Evolutionary conservation across 2,888 invertebrate genomes (phyloP), one percentile per base, ranked within the genome.

Genomic region (Lycia hirtaria): DNA sequence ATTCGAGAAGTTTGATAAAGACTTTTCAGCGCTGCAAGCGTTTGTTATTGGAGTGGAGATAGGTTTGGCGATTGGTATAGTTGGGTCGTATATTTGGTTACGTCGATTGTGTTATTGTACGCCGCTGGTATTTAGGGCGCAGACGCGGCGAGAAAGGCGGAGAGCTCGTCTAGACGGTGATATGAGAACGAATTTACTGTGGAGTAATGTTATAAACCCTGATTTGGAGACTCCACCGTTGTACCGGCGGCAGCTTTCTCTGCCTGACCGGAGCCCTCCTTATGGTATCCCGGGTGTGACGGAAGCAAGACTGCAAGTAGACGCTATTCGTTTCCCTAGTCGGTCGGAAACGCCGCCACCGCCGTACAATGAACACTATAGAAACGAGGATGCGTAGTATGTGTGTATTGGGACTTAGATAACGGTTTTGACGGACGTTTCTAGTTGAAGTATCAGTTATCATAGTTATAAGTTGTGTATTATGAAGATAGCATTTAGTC

Each of bases 281-380:
- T 83, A 81, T 45, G 82, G 83, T 0, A 58, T 87, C 38, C 83
- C 84, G 1, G 72, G 73, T 0, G 72, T 72, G 0, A 70, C 74
- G 2, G 83, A 80, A 44, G 73, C 83, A 7, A 72, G 75, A 2
- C 51, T 82, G 20, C 83, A 80, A 17, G 80, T 77, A 2, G 88
- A 88, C 50, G 85, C 86, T 5, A 78, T 89, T 4, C 71, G 85
- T 3, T 37, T 83, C 6, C 85, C 84, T 0, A 72, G 76, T 59
- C 71, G 88, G 47, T 65, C 82, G 5, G 92, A 92, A 62, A 92
- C 92, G 0, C 92, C 92, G 0, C 92, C 92, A 0, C 92, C 92
- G 1, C 88, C 92, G 0, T 92, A 92, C 62, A 75, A 83, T 47
- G 90, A 47, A 7, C 26, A 92, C 55, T 88, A 87, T 65, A 80